Evolutionary conservation across 2,888 invertebrate species (phyloP).

Genomic region (Himalopsyche tibetana): DNA sequence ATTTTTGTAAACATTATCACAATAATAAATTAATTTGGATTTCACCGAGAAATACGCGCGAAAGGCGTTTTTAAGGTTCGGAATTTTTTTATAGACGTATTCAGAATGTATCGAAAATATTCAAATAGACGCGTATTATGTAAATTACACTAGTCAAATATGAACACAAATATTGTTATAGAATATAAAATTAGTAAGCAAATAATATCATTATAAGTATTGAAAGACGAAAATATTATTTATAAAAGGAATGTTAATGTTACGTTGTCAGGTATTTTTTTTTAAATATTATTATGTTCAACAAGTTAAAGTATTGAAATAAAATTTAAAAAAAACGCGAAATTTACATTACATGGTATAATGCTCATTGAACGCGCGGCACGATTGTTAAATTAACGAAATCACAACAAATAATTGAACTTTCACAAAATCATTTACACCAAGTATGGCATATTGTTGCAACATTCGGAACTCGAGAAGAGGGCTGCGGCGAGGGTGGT

Average conservation of each 20-base stretch:
- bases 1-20: slow-evolving; percentile 29
- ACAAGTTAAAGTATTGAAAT: background rate
- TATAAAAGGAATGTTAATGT: background rate
- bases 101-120: no score
- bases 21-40: background rate
- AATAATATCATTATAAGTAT: background rate
- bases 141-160: no score
- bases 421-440: background rate
- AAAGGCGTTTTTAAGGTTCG: no score
- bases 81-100: no score
- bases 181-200: background rate
- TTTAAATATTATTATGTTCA: background rate
- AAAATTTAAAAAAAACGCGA: background rate
- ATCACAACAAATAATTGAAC: background rate
- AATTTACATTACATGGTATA: background rate
- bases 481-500: background rate
- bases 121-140: no score
- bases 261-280: background rate
- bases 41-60: background rate
- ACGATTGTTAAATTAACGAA: background rate
- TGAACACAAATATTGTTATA: no score
- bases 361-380: background rate
- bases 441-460: background rate
- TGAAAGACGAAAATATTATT: background rate
- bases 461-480: background rate